phyloP scores from a whole-genome alignment of 1,140 invertebrate species.

The Drosophila triauraria region DNA sequence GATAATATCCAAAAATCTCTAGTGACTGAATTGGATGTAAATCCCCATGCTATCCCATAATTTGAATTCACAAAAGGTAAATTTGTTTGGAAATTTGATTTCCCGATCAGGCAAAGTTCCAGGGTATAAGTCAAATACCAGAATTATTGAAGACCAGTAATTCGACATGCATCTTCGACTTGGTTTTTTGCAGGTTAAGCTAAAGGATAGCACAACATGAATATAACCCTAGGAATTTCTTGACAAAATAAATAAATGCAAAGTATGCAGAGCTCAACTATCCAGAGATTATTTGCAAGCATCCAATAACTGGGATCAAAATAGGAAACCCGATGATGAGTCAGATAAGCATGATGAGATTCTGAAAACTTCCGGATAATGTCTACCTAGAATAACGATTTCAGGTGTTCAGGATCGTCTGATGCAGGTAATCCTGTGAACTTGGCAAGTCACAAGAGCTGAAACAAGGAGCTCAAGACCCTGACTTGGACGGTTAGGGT shows the following conservation, averaged over 20 bases:
- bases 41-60: slow-evolving; percentile 5
- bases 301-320: no score
- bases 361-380: not conserved
- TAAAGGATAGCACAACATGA: no score
- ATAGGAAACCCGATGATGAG: not conserved
- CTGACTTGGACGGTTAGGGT: not conserved
- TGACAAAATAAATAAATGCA: not conserved
- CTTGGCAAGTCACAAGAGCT: no score
- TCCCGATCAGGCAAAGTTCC: no score
- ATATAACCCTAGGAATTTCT: no score
- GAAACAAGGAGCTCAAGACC: no score
- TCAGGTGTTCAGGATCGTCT: no score
- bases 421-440: no score
- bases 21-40: slow-evolving; percentile 8
- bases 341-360: not conserved
- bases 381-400: not conserved
- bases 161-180: not conserved
- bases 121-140: no score
- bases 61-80: not conserved
- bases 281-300: not conserved
- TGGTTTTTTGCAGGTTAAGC: no score
- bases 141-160: no score
- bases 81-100: not conserved
- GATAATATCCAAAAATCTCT: slow-evolving; percentile 5
- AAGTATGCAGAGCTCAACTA: not conserved